These are phyloP conservation scores for Procapra przewalskii DNA, from an alignment of 2,113 vertebrate genomes.

Conservation along the genomic window DNA sequence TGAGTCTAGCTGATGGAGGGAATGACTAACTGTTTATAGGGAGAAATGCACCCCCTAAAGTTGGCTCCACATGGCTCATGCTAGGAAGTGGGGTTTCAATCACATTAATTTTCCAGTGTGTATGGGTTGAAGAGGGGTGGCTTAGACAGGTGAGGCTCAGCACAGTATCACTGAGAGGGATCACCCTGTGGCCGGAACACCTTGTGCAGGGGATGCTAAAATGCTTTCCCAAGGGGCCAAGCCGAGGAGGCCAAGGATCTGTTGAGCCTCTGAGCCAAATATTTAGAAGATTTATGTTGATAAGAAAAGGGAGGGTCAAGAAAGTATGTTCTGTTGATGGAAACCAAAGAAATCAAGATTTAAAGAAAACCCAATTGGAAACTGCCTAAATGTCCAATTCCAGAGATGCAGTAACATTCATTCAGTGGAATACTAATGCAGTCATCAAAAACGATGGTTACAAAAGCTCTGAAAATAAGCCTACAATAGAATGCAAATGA, in stretches of 20 bases:
- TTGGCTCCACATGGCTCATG: neutral
- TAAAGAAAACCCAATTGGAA: neutral
- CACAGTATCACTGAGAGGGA: accelerated
- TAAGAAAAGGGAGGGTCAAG: neutral
- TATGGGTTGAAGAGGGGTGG: neutral
- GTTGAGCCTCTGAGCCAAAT: neutral
- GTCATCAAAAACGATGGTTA: neutral
- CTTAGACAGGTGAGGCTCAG: neutral
- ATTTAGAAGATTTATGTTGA: neutral
- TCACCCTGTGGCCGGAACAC: neutral
- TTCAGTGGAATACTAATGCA: neutral
- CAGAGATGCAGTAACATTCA: neutral
- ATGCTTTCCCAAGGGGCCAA: neutral
- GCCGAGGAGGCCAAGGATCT: neutral
- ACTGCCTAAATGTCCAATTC: neutral
- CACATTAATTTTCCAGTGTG: neutral
- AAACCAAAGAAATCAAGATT: constrained; percentile 2
- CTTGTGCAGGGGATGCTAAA: neutral
- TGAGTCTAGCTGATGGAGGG: neutral
- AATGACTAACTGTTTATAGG: neutral
- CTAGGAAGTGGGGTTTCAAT: neutral
- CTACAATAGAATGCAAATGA: neutral
- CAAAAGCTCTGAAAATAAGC: neutral
- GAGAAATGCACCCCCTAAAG: neutral
- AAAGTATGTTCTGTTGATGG: neutral